Conservation (phyloP, 2,113 vertebrate genomes). For the Perca flavescens region DNA sequence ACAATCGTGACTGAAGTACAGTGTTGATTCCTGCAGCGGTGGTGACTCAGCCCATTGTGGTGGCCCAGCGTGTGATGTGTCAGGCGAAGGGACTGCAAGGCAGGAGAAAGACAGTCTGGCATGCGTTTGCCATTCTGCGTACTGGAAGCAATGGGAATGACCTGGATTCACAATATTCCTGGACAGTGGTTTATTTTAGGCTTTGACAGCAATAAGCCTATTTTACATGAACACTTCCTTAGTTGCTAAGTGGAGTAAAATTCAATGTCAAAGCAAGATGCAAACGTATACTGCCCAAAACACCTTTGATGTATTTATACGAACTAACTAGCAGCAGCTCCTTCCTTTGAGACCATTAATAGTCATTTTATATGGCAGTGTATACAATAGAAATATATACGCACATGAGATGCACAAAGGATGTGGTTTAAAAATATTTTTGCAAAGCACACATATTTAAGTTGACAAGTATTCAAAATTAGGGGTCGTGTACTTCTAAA, state of each 20-base stretch:
- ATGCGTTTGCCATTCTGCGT: conserved; percentile 53
- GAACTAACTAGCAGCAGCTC: not conserved
- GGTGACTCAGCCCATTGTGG: conserved; percentile 78
- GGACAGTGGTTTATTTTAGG: conserved; percentile 3
- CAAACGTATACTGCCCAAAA: not conserved
- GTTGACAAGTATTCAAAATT: not conserved
- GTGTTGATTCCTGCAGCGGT: conserved; percentile 77
- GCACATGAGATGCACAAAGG: not conserved
- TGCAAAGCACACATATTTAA: not conserved
- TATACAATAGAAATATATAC: not conserved
- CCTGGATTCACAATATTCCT: conserved; percentile 4
- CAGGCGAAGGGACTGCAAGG: conserved; percentile 59
- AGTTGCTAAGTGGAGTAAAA: conserved; percentile 12
- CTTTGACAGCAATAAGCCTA: not conserved
- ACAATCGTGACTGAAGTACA: conserved; percentile 80
- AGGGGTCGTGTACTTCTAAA: not conserved
- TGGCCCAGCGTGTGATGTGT: conserved; percentile 77
- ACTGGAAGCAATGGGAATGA: conserved; percentile 19
- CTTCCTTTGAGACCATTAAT: not conserved
- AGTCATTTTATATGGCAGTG: not conserved
- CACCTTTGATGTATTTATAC: conserved; percentile 22
- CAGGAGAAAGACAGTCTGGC: conserved; percentile 44
- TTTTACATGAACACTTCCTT: not conserved
- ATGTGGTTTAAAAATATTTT: not conserved
- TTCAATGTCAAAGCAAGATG: not conserved